Base-by-base conservation (phyloP, 2,888 invertebrate species). In the Dugesia japonica region DNA sequence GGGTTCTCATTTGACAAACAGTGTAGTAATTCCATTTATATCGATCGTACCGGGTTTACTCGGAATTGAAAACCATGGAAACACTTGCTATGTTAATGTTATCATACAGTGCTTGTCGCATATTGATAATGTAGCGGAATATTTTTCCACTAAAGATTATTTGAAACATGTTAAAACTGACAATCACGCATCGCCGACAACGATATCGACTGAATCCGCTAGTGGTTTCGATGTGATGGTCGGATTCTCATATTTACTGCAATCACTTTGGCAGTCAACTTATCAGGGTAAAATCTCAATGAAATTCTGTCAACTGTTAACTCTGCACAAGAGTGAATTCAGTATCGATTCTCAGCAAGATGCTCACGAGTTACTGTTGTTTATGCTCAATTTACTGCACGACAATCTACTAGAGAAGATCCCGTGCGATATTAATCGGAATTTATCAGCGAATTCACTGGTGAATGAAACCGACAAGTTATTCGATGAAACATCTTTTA, bases 271-370 rank as follows among this genome's bases (percentile, higher is more conserved):
- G 56, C 56, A 56, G n/a, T 9, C 56, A 1, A 56, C 56, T 56
- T 56, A 56, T 56, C 56, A 56, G n/a, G 23, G 23, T 4, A 56
- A 56, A 56, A 56, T 56, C n/a, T 56, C 56, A n/a, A 56, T 56
- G 56, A 56, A 56, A 56, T 56, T 56, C 56, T 56, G 56, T 56
- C 56, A 56, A 56, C 23, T 56, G 23, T n/a, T 56, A 23, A 56
- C 56, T 4, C 4, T 56, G 56, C 56, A 56, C 56, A 56, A 56
- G 17, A 20, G 20, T 23, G 56, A 56, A 56, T 56, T 56, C 56
- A 56, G 56, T 56, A 4, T 56, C 56, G 56, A 56, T 56, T 56
- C 56, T n/a, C 56, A 56, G n/a, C 56, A 56, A n/a, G 56, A 56
- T n/a, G 56, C 56, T 7, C 56, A 56, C 17, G 56, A 56, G 23